Conservation (phyloP, 2,888 invertebrate species). For the Melieria omissa region DNA sequence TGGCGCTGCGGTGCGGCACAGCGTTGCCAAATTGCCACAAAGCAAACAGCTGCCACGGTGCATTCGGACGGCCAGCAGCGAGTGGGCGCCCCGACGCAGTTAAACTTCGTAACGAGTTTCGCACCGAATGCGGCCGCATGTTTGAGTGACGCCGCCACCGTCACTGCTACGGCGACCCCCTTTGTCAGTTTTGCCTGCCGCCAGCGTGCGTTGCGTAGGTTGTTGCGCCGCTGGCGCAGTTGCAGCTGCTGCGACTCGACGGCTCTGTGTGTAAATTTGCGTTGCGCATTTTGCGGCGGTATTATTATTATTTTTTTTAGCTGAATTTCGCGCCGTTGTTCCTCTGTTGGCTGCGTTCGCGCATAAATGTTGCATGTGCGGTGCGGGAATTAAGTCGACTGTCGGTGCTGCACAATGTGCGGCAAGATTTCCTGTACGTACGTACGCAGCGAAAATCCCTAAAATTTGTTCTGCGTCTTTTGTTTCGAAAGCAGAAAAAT, state of each 20-base stretch:
- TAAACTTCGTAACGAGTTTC: neutral
- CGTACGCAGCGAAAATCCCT: too few species aligned
- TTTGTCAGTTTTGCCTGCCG: neutral
- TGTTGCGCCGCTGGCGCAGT: too few species aligned
- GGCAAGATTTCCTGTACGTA: too few species aligned
- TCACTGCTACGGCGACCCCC: neutral
- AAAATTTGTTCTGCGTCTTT: too few species aligned
- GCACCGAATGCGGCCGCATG: neutral
- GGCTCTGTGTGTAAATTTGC: constrained; percentile 13
- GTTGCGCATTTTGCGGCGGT: constrained; percentile 10
- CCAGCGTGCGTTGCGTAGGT: too few species aligned
- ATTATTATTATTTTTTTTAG: neutral
- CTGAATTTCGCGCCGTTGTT: neutral
- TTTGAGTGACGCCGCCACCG: neutral
- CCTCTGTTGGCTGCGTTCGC: neutral
- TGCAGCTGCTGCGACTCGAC: neutral
- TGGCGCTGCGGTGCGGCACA: neutral
- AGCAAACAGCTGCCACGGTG: too few species aligned
- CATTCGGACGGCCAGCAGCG: too few species aligned
- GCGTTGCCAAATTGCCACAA: neutral
- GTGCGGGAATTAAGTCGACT: neutral
- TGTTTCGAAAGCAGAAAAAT: too few species aligned
- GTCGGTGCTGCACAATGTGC: too few species aligned
- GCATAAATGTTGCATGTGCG: constrained; percentile 1
- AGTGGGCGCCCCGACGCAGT: neutral